Conservation (phyloP, 2,888 invertebrate genomes). For the Hymenopus coronatus region DNA sequence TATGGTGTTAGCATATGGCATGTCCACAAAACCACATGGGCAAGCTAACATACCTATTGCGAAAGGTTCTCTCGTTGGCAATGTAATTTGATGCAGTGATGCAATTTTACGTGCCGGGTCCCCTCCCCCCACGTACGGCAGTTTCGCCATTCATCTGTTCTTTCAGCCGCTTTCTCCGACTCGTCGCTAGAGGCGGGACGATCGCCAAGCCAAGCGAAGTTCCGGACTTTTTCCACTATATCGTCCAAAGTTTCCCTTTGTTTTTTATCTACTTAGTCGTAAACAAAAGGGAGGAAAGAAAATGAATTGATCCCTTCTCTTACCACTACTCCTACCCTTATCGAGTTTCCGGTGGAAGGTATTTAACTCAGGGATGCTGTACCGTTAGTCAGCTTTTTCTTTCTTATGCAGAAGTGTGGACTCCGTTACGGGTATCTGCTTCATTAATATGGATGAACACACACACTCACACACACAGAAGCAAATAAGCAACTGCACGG, state of each 20-base stretch:
- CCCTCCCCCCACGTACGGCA: neutral
- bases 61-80: neutral
- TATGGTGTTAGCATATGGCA: neutral
- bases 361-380: neutral
- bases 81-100: slow-evolving; percentile 14
- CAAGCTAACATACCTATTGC: neutral
- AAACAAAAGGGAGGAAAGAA: neutral
- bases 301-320: neutral
- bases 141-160: slow-evolving; percentile 15
- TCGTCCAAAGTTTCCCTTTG: neutral
- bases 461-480: neutral
- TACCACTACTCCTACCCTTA: neutral
- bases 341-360: neutral
- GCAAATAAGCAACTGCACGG: neutral
- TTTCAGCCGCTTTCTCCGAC: neutral
- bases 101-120: neutral
- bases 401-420: neutral
- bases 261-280: neutral
- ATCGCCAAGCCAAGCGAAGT: slow-evolving; percentile 11
- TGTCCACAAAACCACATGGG: neutral
- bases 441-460: neutral
- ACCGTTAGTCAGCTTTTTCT: neutral
- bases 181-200: neutral
- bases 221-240: slow-evolving; percentile 1
- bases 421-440: neutral